Evolutionary conservation across 2,888 invertebrate species (phyloP), one percentile per base, ranked within the genome.

Genomic region (Anoncus sp.): DNA sequence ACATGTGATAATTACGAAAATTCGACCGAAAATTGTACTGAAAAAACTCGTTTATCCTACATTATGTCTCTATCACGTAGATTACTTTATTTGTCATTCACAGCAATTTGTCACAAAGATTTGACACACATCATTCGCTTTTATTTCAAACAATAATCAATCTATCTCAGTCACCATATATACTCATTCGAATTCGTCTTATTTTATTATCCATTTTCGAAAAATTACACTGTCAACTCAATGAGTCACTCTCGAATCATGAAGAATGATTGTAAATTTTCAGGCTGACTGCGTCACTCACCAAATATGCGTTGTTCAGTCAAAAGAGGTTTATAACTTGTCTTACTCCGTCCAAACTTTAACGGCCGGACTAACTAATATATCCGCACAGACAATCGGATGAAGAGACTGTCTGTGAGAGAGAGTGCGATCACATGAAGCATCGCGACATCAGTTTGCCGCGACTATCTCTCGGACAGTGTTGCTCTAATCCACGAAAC

Each of bases 401-500:
- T 16, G 20, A 51, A 60, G 55, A 43, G 69, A 59, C n/a, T n/a
- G n/a, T n/a, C n/a, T n/a, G n/a, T n/a, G 72, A 59, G n/a, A 49
- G 49, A 51, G 62, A 69, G 45, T 59, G 45, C 20, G 47, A 38
- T 22, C 22, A n/a, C 22, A 20, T 20, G 47, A 40, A 51, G 14
- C 47, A 49, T 16, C 24, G 72, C 14, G n/a, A 40, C 65, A 62
- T 60, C 63, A 63, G 78, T 70, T 60, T 43, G 38, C 35, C 74
- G n/a, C 49, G 72, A 62, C 59, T 57, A 35, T 67, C 53, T 72
- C 38, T 45, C 27, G 38, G 66, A 57, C 75, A 74, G 53, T 81
- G 80, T 57, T 47, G n/a, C 70, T 47, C 82, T 85, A 86, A 88
- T 87, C 86, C 87, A 77, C 83, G 81, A 86, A 89, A 89, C 86